These are phyloP conservation scores for Acanthosepion lycidas DNA, from an alignment of 2,888 invertebrate genomes.

Conservation along the genomic window DNA sequence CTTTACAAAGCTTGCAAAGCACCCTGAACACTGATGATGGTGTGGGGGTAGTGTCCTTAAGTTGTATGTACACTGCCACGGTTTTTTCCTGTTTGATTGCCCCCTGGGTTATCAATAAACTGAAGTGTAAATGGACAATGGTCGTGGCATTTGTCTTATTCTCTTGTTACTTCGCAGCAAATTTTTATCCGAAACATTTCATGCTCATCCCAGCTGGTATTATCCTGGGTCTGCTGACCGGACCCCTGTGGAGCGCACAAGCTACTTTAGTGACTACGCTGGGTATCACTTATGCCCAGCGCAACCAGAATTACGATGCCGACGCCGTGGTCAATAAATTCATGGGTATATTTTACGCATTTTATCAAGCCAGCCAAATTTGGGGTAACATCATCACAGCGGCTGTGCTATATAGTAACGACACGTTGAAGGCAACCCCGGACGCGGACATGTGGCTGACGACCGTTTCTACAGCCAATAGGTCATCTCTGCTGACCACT, in stretches of 20 bases:
- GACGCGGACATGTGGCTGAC: background rate
- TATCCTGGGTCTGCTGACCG: slow-evolving; percentile 67
- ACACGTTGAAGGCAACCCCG: background rate
- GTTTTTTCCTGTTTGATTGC: slow-evolving; percentile 71
- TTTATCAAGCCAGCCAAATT: slow-evolving; percentile 70
- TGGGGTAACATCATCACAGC: slow-evolving; percentile 73
- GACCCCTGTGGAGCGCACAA: slow-evolving; percentile 72
- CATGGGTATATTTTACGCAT: slow-evolving; percentile 71
- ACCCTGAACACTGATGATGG: slow-evolving; percentile 67
- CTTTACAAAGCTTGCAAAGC: slow-evolving; percentile 70
- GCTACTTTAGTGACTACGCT: slow-evolving; percentile 71
- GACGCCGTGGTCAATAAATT: slow-evolving; percentile 69
- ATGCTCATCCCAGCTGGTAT: slow-evolving; percentile 69
- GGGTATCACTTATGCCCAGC: slow-evolving; percentile 69
- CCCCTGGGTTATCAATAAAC: slow-evolving; percentile 68
- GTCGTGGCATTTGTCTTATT: slow-evolving; percentile 66
- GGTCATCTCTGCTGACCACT: background rate
- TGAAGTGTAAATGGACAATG: slow-evolving; percentile 72
- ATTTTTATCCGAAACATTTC: slow-evolving; percentile 68
- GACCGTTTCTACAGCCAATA: background rate
- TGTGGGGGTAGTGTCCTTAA: slow-evolving; percentile 69
- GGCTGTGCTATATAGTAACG: slow-evolving; percentile 57
- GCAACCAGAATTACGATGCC: slow-evolving; percentile 60
- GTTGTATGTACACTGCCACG: slow-evolving; percentile 70
- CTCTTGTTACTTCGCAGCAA: slow-evolving; percentile 68